Base-by-base conservation (phyloP, 2,113 vertebrate species). In the Alectura lathami region DNA sequence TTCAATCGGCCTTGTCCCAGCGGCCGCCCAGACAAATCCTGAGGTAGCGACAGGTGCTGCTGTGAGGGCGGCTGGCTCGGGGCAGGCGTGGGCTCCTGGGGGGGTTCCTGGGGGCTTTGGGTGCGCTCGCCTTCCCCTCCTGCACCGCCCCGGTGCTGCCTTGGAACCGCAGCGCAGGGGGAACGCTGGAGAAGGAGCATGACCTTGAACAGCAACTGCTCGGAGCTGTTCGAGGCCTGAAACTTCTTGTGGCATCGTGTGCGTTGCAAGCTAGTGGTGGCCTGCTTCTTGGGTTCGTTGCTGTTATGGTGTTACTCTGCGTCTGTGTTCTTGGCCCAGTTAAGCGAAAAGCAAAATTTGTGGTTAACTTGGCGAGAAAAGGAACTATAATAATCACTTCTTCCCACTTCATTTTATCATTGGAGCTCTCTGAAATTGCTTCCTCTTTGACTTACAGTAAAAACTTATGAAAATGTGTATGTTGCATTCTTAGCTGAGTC, bases 81-180 rank as follows among this genome's bases (percentile, higher is more conserved):
- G 81, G 23, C 73, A 53, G 85, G 72, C 53, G n/a, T n/a, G n/a
- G n/a, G n/a, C n/a, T n/a, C n/a, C n/a, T n/a, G n/a, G n/a, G n/a
- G 17, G 7, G 0, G 32, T 48, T 27, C 54, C 1, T 0, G n/a
- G 0, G 1, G 30, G 29, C 18, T 64, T 7, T n/a, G 59, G 1
- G 7, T 2, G 15, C 62, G 1, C 0, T 5, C 1, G 0, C n/a
- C 47, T 68, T 63, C 17, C 40, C 17, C 6, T 0, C 1, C 38
- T 40, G 2, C 2, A 3, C 42, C 6, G 59, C 8, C 30, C 59
- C 7, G 18, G 24, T 48, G 24, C 72, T 76, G 38, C 9, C 83
- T 13, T n/a, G 43, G 13, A 9, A 22, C 17, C 27, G 4, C 43
- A 48, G 45, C 3, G 0, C 2, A 12, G 48, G 43, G 18, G 9